These are phyloP conservation scores for Ornithoptera alexandrae DNA, from an alignment of 2,888 invertebrate species.

Conservation along the genomic window DNA sequence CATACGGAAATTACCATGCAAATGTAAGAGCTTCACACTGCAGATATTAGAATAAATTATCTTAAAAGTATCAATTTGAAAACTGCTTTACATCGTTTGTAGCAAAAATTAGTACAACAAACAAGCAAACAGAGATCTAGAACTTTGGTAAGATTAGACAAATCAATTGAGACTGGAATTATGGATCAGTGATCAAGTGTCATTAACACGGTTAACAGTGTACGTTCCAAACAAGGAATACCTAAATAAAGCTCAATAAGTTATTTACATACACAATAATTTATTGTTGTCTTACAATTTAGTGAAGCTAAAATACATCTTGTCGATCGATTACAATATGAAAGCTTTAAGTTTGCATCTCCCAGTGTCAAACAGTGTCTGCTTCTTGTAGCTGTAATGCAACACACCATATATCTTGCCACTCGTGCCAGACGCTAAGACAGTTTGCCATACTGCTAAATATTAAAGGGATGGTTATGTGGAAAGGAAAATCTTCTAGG, in stretches of 20 bases:
- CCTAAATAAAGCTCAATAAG: constrained; percentile 75
- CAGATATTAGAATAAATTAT: background rate
- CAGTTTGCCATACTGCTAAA: constrained; percentile 42
- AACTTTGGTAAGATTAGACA: background rate
- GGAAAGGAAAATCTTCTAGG: constrained; percentile 61
- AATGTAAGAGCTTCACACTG: background rate
- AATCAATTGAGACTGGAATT: too few relatives aligned
- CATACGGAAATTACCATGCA: background rate
- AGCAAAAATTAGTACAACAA: too few relatives aligned
- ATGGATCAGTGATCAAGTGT: background rate
- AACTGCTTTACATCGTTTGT: too few relatives aligned
- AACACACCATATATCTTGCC: constrained; percentile 66
- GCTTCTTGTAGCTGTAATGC: constrained; percentile 64
- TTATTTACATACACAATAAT: constrained; percentile 81
- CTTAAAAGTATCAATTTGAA: too few relatives aligned
- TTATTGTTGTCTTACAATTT: constrained; percentile 80
- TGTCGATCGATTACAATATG: constrained; percentile 76
- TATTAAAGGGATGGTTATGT: constrained; percentile 56
- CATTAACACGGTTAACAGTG: constrained; percentile 38
- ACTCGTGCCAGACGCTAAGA: constrained; percentile 52
- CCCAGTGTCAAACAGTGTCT: constrained; percentile 68
- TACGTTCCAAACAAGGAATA: constrained; percentile 53
- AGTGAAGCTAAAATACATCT: constrained; percentile 79
- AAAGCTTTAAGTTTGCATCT: constrained; percentile 73
- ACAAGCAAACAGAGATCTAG: too few relatives aligned